phyloP scores from a whole-genome alignment of 2,113 vertebrate species.

The Paratilapia polleni region DNA sequence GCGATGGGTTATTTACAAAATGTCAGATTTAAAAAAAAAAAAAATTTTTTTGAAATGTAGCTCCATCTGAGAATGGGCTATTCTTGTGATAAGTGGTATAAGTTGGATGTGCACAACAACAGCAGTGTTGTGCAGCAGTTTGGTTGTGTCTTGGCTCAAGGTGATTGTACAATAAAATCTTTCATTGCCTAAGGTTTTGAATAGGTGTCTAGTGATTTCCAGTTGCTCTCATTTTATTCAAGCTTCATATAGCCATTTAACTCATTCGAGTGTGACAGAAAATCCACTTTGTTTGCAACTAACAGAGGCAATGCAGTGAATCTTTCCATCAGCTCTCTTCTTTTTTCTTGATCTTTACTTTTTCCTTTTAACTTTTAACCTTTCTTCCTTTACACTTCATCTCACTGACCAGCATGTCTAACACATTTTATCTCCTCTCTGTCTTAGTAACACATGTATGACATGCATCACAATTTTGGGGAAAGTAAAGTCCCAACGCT shows the following conservation, averaged over 20 bases:
- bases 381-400: not conserved
- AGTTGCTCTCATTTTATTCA: not conserved
- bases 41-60: constrained; percentile 24
- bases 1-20: constrained; percentile 31
- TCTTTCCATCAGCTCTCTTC: not conserved
- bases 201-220: not conserved
- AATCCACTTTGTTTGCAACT: not conserved
- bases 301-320: not conserved
- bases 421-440: not conserved
- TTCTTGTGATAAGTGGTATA: constrained; percentile 6
- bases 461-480: not conserved
- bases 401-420: not conserved
- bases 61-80: constrained; percentile 12
- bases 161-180: too few relatives aligned
- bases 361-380: not conserved
- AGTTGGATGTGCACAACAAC: too few relatives aligned
- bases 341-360: not conserved
- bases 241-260: not conserved
- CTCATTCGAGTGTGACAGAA: not conserved
- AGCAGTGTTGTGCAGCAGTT: too few relatives aligned
- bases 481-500: not conserved
- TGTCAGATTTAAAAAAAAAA: too few relatives aligned
- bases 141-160: too few relatives aligned
- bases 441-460: not conserved
- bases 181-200: not conserved